phyloP scores from a whole-genome alignment of 2,797 vertebrate species.

The Sebastolobus alascanus region DNA sequence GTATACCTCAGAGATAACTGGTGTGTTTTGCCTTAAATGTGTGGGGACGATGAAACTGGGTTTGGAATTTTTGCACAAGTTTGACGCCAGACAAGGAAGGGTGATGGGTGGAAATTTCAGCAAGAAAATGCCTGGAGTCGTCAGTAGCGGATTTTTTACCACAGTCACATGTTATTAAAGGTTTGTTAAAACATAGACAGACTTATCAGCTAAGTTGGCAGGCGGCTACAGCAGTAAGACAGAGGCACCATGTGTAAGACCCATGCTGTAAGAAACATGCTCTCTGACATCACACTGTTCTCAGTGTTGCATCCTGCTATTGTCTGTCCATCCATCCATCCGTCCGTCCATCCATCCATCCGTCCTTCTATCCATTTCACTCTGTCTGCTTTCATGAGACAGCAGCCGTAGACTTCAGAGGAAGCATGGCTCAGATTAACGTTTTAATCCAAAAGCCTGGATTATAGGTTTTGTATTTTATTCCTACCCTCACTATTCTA shows the following conservation, averaged over 20 bases:
- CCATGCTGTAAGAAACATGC: slow-evolving; percentile 20
- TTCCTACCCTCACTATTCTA: slow-evolving; percentile 73
- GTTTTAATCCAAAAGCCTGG: slow-evolving; percentile 85
- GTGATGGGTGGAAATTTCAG: not conserved
- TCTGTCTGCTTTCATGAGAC: slow-evolving; percentile 67
- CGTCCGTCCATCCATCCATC: slow-evolving; percentile 15
- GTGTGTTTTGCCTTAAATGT: not conserved
- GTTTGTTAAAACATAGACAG: not conserved
- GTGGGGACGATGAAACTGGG: not conserved
- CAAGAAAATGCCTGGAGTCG: not conserved
- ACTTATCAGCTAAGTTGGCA: not conserved
- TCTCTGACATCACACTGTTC: slow-evolving; percentile 34
- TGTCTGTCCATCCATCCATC: not conserved
- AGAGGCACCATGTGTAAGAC: not conserved
- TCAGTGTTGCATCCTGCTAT: slow-evolving; percentile 17
- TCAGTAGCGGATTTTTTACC: not conserved
- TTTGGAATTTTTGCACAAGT: not conserved
- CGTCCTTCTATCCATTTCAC: slow-evolving; percentile 39
- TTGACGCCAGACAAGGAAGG: not conserved
- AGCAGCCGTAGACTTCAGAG: slow-evolving; percentile 71
- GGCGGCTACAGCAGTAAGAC: not conserved
- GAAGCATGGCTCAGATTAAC: slow-evolving; percentile 83
- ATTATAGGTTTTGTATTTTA: slow-evolving; percentile 85
- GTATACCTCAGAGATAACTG: not conserved
- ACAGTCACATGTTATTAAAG: not conserved